phyloP scores from a whole-genome alignment of 2,797 vertebrate genomes.

The Anas georgica region DNA sequence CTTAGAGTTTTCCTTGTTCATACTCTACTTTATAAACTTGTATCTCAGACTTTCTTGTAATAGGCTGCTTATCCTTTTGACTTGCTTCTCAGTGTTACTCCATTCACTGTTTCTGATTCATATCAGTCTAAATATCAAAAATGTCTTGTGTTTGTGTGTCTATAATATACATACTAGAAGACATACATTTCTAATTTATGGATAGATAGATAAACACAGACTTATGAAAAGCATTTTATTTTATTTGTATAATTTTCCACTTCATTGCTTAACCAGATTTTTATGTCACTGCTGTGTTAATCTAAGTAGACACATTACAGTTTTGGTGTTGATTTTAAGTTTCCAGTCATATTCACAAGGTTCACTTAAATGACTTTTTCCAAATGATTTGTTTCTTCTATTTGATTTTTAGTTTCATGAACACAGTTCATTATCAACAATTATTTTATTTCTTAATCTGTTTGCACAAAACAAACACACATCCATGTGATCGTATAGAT shows the following conservation, averaged over 20 bases:
- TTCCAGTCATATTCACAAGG: neutral
- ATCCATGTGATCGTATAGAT: neutral
- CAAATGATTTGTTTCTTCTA: neutral
- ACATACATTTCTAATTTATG: neutral
- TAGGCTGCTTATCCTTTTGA: neutral
- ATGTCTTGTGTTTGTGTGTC: neutral
- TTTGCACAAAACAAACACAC: rapidly evolving
- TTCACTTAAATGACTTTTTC: neutral
- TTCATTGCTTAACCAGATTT: neutral
- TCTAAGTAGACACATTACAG: neutral
- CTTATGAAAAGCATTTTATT: neutral
- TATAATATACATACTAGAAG: neutral
- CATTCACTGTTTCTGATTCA: neutral
- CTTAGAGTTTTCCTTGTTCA: neutral
- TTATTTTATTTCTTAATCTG: neutral
- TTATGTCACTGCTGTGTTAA: neutral
- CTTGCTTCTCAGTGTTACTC: neutral
- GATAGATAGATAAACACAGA: neutral
- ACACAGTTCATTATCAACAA: neutral
- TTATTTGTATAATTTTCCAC: neutral
- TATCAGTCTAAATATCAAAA: neutral
- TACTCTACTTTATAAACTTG: neutral
- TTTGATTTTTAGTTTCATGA: neutral
- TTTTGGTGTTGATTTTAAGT: neutral
- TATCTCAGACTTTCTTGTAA: neutral